Evolutionary conservation across 2,888 invertebrate genomes (phyloP), one percentile per base, ranked within the genome.

Genomic region (Eumerus sabulonum): DNA sequence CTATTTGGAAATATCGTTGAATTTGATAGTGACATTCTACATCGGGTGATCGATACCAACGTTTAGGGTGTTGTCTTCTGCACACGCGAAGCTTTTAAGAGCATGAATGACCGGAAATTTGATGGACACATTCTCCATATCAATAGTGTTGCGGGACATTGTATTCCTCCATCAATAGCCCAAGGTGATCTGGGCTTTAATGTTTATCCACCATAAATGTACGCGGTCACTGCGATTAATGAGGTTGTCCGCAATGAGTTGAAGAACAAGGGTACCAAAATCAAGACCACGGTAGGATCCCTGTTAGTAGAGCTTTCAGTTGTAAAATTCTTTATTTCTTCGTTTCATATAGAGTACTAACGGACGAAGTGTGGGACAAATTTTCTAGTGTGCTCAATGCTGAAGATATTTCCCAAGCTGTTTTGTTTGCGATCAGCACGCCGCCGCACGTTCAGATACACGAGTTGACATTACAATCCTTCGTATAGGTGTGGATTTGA

Each of bases 271-370:
- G 82, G 77, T n/a, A 85, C 84, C 0, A 84, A 86, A 38, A 83
- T 87, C 1, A 86, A 85, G 82, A 83, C 87, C 0, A 85, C 88
- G 70, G 88, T 88, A 35, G 82, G 86, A 84, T 0, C 64, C 81
- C 36, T 84, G 86, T 9, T 9, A 45, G 89, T 90, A 57, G 19
- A 12, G 4, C 16, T 9, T 5, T 0, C 2, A n/a, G 11, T 36
- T 38, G 13, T 14, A 40, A 48, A 4, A 12, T 50, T 11, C 13
- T 9, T 9, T 27, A 7, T 7, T 4, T 27, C 2, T 4, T 1
- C 12, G 12, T 35, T 13, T n/a, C n/a, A n/a, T n/a, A n/a, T 1
- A 86, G 81, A 90, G 89, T 82, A 86, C 91, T 90, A 5, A 82
- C 86, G 0, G 81, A 84, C 9, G 45, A 53, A 11, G 18, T 44